Conservation (phyloP, 2,113 vertebrate species). For the Plestiodon gilberti region DNA sequence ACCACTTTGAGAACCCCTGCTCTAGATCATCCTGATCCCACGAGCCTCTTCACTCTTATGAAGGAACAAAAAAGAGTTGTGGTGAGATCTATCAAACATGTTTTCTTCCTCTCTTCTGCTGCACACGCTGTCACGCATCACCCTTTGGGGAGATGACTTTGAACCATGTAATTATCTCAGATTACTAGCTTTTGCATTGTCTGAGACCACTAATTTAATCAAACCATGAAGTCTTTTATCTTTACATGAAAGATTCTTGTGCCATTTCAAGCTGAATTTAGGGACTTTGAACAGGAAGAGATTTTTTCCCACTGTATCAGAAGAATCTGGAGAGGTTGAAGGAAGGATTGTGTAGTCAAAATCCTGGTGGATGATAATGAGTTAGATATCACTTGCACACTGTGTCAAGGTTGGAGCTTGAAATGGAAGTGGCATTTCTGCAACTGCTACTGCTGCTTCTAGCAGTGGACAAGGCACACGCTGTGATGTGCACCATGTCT, state of each 20-base stretch:
- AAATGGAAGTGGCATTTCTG: neutral
- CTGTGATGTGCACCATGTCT: neutral
- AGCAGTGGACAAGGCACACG: neutral
- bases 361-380: neutral
- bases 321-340: neutral
- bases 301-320: neutral
- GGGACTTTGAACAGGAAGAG: neutral
- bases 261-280: neutral
- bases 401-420: neutral
- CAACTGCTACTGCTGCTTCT: neutral
- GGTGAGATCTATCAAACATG: too few relatives aligned
- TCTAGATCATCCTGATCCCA: too few relatives aligned
- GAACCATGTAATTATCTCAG: neutral
- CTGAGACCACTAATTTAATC: too few relatives aligned
- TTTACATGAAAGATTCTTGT: neutral
- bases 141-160: neutral
- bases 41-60: too few relatives aligned
- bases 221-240: too few relatives aligned
- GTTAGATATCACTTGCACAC: neutral
- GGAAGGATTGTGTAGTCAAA: neutral
- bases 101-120: too few relatives aligned
- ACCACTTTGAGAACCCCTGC: too few relatives aligned
- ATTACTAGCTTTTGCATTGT: neutral
- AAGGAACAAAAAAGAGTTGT: too few relatives aligned
- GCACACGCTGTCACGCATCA: too few relatives aligned